Percentiles rank a stretch among this genome's conserved stretches.
Evolutionary conservation across 1,140 invertebrate species (phyloP).

Genomic region (Danaus plexippus): DNA sequence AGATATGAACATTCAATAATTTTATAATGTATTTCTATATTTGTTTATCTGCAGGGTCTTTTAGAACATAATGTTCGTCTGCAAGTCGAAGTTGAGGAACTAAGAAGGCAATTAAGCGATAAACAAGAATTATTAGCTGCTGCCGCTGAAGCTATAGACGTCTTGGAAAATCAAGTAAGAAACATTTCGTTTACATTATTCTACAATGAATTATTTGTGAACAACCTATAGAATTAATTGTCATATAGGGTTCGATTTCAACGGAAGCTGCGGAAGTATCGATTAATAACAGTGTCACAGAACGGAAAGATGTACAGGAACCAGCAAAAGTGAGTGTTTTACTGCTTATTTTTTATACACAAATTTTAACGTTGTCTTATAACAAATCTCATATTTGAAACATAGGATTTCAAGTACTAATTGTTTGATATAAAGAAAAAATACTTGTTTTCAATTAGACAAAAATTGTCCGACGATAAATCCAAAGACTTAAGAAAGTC

Average conservation of each 20-base stretch:
- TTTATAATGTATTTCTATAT: background rate
- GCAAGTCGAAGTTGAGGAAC: conserved; percentile 83
- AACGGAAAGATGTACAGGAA: conserved; percentile 27
- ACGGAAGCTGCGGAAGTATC: conserved; percentile 49
- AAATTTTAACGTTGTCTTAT: too few species aligned
- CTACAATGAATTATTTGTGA: background rate
- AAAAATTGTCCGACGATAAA: too few species aligned
- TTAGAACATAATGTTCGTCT: conserved; percentile 63
- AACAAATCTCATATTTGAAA: too few species aligned
- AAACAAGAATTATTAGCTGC: conserved; percentile 88
- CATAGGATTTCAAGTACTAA: too few species aligned
- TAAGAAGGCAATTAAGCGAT: conserved; percentile 83
- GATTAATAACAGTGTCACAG: conserved; percentile 35
- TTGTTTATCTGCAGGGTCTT: conserved; percentile 41
- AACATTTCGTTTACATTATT: background rate
- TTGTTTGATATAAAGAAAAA: too few species aligned
- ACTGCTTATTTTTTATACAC: background rate
- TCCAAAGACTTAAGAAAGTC: too few species aligned
- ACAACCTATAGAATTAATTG: background rate
- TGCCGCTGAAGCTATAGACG: conserved; percentile 84
- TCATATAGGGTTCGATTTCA: conserved; percentile 51
- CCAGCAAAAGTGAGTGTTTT: conserved; percentile 23
- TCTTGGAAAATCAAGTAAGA: conserved; percentile 76
- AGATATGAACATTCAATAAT: too few species aligned
- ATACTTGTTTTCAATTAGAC: too few species aligned